phyloP scores from a whole-genome alignment of 2,797 vertebrate genomes.

The Cynodonichthys magdalenae region DNA sequence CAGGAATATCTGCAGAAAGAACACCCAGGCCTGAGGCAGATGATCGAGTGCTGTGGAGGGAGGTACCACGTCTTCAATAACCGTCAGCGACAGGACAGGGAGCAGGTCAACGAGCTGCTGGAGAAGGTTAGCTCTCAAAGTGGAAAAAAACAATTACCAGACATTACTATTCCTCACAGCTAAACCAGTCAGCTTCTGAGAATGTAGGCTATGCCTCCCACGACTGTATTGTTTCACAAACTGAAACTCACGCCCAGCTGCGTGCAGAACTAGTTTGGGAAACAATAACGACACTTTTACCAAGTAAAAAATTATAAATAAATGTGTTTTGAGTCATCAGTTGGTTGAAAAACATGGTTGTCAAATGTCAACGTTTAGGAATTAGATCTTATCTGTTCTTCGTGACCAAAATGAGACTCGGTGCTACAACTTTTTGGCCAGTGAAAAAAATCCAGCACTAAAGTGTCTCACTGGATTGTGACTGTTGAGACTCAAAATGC shows the following conservation, averaged over 20 bases:
- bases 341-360: not conserved
- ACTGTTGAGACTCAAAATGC: too few species aligned
- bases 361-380: too few species aligned
- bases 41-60: conserved; percentile 69
- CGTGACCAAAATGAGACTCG: too few species aligned
- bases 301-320: too few species aligned
- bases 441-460: too few species aligned
- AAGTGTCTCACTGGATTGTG: too few species aligned
- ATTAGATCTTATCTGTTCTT: too few species aligned
- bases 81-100: conserved; percentile 59
- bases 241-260: conserved; percentile 1
- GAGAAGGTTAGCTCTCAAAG: conserved; percentile 63
- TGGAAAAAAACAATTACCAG: not conserved
- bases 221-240: conserved; percentile 21
- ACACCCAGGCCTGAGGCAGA: conserved; percentile 57
- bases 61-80: conserved; percentile 82
- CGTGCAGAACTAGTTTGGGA: conserved; percentile 23
- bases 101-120: conserved; percentile 79
- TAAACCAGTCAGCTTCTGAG: not conserved
- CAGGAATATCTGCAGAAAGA: conserved; percentile 73
- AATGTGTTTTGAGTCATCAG: not conserved
- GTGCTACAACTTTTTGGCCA: too few species aligned
- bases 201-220: conserved; percentile 4
- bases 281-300: not conserved
- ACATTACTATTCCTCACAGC: not conserved